Conservation (phyloP, 2,888 invertebrate genomes). For the Gibbula magus region DNA sequence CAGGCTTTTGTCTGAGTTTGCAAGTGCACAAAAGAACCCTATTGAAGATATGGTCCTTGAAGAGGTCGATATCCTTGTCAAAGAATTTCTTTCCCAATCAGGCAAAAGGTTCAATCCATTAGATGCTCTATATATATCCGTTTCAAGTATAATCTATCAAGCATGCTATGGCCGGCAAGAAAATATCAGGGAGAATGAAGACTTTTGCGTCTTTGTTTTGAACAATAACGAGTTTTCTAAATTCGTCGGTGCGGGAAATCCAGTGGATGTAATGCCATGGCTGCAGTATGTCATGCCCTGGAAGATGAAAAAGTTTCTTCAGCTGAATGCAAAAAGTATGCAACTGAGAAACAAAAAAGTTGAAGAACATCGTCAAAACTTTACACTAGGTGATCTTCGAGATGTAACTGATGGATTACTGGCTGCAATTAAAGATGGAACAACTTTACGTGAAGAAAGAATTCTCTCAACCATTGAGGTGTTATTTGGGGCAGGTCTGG, state of each 20-base stretch:
- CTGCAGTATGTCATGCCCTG: constrained; percentile 42
- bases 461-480: constrained; percentile 31
- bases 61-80: constrained; percentile 29
- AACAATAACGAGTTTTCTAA: constrained; percentile 21
- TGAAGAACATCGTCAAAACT: constrained; percentile 41
- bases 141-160: constrained; percentile 42
- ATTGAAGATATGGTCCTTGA: constrained; percentile 31
- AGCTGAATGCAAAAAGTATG: neutral
- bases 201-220: constrained; percentile 27
- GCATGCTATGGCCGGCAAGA: constrained; percentile 37
- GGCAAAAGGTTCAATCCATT: constrained; percentile 17
- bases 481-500: constrained; percentile 55
- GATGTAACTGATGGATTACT: constrained; percentile 53
- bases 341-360: constrained; percentile 10
- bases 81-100: constrained; percentile 7
- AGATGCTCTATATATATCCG: constrained; percentile 16
- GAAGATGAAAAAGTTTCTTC: constrained; percentile 5
- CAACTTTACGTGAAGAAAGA: neutral
- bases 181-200: constrained; percentile 33
- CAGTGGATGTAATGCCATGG: constrained; percentile 52
- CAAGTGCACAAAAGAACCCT: constrained; percentile 31
- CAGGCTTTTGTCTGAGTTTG: constrained; percentile 40
- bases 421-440: neutral
- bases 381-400: constrained; percentile 37
- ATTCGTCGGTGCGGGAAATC: constrained; percentile 43